Percentiles rank a stretch among this genome's conserved stretches.
These are phyloP conservation scores for Nesometra sesokonis DNA, from an alignment of 35 echinoderm and acorn worm species.

Conservation along the genomic window DNA sequence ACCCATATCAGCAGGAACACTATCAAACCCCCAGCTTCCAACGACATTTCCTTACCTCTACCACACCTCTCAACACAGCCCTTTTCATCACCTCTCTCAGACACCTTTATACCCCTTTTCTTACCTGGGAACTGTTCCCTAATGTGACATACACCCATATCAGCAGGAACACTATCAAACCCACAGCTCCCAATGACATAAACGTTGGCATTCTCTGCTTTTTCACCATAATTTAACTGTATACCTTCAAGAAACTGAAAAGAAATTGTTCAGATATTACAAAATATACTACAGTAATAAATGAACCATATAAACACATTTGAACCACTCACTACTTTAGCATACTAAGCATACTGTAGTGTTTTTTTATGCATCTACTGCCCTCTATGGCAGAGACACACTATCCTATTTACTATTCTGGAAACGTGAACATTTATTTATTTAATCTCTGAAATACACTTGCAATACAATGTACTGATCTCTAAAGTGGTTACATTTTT, in stretches of 20 bases:
- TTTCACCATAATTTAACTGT: conserved; percentile 52
- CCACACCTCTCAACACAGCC: too few species aligned
- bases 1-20: conserved; percentile 86
- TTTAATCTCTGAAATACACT: too few species aligned
- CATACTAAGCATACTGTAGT: too few species aligned
- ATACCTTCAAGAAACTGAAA: conserved; percentile 69
- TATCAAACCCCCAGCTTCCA: conserved; percentile 80
- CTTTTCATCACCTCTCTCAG: too few species aligned
- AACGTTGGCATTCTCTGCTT: conserved; percentile 55
- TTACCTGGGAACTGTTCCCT: conserved; percentile 83
- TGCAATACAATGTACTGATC: too few species aligned
- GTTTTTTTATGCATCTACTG: too few species aligned
- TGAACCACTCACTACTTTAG: neutral
- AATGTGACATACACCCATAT: conserved; percentile 62
- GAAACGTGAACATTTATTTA: too few species aligned
- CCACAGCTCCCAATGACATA: conserved; percentile 81
- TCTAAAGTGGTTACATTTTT: too few species aligned
- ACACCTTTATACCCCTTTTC: too few species aligned
- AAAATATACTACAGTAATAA: neutral
- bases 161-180: conserved; percentile 88
- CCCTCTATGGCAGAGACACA: too few species aligned
- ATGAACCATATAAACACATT: neutral
- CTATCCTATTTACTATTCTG: too few species aligned
- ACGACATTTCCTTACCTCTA: conserved; percentile 32
- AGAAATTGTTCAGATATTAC: too few species aligned